phyloP scores from a whole-genome alignment of 2,888 invertebrate genomes.

The Charanyca ferruginea region DNA sequence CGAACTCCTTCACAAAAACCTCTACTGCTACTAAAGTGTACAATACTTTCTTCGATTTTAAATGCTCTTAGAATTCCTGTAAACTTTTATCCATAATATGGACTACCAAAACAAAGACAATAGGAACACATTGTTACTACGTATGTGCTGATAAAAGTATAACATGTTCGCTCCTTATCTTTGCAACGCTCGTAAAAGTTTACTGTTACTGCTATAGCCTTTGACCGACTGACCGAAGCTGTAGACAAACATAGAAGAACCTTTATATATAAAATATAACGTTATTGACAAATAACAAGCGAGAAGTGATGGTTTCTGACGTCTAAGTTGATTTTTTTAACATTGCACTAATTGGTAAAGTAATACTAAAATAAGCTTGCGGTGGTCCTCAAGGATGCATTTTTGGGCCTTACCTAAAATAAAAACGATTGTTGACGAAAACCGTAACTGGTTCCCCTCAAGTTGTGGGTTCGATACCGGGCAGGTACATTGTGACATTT shows the following conservation, averaged over 20 bases:
- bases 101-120: conserved; percentile 43
- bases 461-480: too few species aligned
- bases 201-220: conserved; percentile 44
- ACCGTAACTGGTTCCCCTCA: too few species aligned
- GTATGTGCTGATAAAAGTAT: conserved; percentile 57
- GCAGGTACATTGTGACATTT: too few species aligned
- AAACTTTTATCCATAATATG: conserved; percentile 11
- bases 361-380: neutral
- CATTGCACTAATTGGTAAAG: too few species aligned
- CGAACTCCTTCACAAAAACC: too few species aligned
- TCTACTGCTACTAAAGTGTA: too few species aligned
- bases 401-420: neutral
- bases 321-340: too few species aligned
- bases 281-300: neutral
- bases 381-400: conserved; percentile 6
- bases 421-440: too few species aligned
- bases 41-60: neutral
- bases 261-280: conserved; percentile 22
- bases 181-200: conserved; percentile 57
- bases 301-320: neutral
- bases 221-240: conserved; percentile 56
- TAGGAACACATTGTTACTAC: conserved; percentile 51
- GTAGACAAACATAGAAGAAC: conserved; percentile 33
- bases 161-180: conserved; percentile 56
- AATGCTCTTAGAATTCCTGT: neutral